phyloP scores from a whole-genome alignment of 1,140 invertebrate species.

The Drosophila bocqueti region DNA sequence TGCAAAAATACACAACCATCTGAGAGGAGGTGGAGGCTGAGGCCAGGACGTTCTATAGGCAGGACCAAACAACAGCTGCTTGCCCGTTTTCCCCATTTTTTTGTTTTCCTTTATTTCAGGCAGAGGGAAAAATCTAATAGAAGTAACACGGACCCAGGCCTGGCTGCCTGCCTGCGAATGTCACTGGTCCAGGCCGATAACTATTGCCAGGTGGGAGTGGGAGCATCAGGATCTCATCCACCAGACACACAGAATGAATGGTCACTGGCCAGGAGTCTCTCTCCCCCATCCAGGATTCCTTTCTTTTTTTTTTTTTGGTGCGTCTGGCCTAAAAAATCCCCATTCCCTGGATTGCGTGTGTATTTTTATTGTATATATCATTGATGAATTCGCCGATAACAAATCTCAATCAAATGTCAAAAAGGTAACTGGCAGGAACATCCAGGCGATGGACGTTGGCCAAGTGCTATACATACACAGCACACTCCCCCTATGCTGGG shows the following conservation, averaged over 20 bases:
- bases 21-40: not conserved
- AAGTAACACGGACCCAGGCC: slow-evolving; percentile 55
- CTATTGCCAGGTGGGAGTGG: slow-evolving; percentile 63
- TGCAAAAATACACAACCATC: slow-evolving; percentile 71
- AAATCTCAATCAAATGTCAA: slow-evolving; percentile 85
- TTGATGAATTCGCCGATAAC: slow-evolving; percentile 85
- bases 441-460: slow-evolving; percentile 41
- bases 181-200: slow-evolving; percentile 75
- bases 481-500: not conserved
- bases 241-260: slow-evolving; percentile 41
- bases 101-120: slow-evolving; percentile 19
- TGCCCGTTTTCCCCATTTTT: slow-evolving; percentile 10
- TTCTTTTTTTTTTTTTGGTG: slow-evolving; percentile 52
- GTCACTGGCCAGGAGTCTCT: slow-evolving; percentile 30
- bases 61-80: slow-evolving; percentile 73
- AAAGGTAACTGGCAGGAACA: slow-evolving; percentile 83
- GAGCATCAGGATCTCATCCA: not conserved
- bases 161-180: slow-evolving; percentile 65
- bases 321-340: slow-evolving; percentile 47
- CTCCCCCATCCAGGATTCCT: not conserved
- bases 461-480: slow-evolving; percentile 8
- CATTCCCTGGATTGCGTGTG: slow-evolving; percentile 25
- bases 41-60: slow-evolving; percentile 2
- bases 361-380: slow-evolving; percentile 84
- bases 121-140: slow-evolving; percentile 62